Base-by-base conservation (phyloP, 2,797 vertebrate species). In the Lateolabrax maculatus region DNA sequence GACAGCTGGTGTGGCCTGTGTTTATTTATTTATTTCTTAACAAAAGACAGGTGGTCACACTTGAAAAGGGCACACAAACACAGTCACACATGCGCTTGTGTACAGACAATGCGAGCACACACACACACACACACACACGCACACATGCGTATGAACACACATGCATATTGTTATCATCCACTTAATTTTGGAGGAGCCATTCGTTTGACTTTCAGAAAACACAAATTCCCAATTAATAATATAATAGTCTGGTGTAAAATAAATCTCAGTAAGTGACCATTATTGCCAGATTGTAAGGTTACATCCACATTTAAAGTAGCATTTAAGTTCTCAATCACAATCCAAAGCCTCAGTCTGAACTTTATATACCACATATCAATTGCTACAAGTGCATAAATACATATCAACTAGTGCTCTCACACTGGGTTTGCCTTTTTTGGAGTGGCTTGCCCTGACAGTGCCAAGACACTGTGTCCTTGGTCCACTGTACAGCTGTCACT, bases 21-120 rank as follows among this genome's bases (percentile, higher is more conserved):
- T 92, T 96, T 95, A 95, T 96, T 96, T 96, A 96, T 96, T 96
- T 96, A 95, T 95, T 94, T 95, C 90, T 92, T 89, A 95, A 96
- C 96, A 96, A 95, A 95, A 95, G 96, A 96, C 96, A 96, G 96
- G 96, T 96, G 96, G 95, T 95, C 95, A 95, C 96, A 96, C 95
- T 96, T 95, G 95, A 96, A 95, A 96, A 95, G 94, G 94, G 93
- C 94, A 94, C 94, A 92, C 92, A 95, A 94, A 94, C 92, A 92
- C 84, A 86, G 82, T 67, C 88, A 85, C 91, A 84, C 90, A 84
- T 77, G 63, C 74, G 15, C 85, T 86, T 85, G 85, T 90, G 85
- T 90, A 87, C 91, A 90, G 87, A 83, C 74, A 81, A 84, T 25
- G n/a, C 25, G 3, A 85, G 51, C 79, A 67, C 81, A 71, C 79